These are phyloP conservation scores for Stichopus chloronotus DNA, from an alignment of 35 echinoderm and acorn worm genomes.

Conservation along the genomic window DNA sequence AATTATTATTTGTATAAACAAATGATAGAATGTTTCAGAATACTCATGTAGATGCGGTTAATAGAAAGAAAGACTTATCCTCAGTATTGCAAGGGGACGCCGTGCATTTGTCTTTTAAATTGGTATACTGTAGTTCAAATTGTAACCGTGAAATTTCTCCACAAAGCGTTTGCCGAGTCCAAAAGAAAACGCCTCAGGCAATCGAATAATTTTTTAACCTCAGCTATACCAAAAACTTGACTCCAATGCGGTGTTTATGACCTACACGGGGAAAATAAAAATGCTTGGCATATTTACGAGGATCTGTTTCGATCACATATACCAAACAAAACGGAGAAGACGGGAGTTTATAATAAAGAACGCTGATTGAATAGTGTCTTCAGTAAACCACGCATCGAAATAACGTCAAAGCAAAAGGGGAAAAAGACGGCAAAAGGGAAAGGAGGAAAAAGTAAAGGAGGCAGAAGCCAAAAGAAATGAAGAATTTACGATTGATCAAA, in stretches of 20 bases:
- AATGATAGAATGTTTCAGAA: too few species aligned
- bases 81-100: not conserved
- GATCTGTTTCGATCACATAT: slow-evolving; percentile 9
- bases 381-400: not conserved
- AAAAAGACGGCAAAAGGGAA: not conserved
- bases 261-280: slow-evolving; percentile 25
- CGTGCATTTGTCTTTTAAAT: too few species aligned
- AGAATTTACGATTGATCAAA: not conserved
- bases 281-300: slow-evolving; percentile 42
- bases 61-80: too few species aligned
- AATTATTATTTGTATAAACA: too few species aligned
- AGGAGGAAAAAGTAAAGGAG: not conserved
- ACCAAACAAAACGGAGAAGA: not conserved
- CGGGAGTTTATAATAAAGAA: slow-evolving; percentile 19
- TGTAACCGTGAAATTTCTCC: not conserved
- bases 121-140: too few species aligned
- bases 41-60: too few species aligned
- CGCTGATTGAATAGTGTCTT: slow-evolving; percentile 41
- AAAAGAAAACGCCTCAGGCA: slow-evolving; percentile 17
- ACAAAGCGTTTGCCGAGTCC: slow-evolving; percentile 18
- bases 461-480: not conserved
- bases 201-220: slow-evolving; percentile 14
- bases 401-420: too few species aligned
- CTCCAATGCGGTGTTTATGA: not conserved
- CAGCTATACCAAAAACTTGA: slow-evolving; percentile 13